Evolutionary conservation across 2,888 invertebrate species (phyloP), one percentile per base, ranked within the genome.

Genomic region (Syritta pipiens): DNA sequence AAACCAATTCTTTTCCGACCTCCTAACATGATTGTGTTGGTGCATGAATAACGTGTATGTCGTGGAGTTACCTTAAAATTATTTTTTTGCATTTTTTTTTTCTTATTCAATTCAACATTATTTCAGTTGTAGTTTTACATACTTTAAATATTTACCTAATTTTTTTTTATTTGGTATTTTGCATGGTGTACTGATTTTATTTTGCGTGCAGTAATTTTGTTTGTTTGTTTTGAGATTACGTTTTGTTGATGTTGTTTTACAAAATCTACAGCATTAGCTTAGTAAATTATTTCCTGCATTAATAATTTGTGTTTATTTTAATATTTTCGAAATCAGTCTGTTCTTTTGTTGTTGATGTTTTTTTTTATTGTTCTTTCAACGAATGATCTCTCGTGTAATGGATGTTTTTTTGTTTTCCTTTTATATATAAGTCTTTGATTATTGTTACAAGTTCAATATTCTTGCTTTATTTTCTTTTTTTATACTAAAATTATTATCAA

Each of bases 231-330:
- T n/a, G 35, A n/a, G n/a, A n/a, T 28, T 2, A 28, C 35, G 24
- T 28, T 46, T 46, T 62, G 69, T 65, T 22, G 76, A 77, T 77
- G 76, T 65, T 77, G 55, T 65, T 72, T 77, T 77, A 77, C 76
- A 77, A 77, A 77, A 77, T 77, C 77, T 72, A 77, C 59, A 72
- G 51, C 59, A 49, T 65, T 65, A 63, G 76, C 24, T 57, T 46
- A 63, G 63, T 48, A 42, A 68, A 49, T 32, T 59, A 22, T 14
- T 46, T 44, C 49, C 53, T 62, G 40, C 46, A 60, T 48, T 65
- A 40, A 46, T 10, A 22, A 14, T 53, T 51, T 62, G 19, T 51
- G 4, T 44, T 63, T 71, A 26, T 46, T 46, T 46, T 30, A 7
- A 9, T 30, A 32, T 26, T 14, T 28, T 71, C 5, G 72, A 72